phyloP scores from a whole-genome alignment of 1,140 invertebrate genomes.

The Cotesia glomerata region DNA sequence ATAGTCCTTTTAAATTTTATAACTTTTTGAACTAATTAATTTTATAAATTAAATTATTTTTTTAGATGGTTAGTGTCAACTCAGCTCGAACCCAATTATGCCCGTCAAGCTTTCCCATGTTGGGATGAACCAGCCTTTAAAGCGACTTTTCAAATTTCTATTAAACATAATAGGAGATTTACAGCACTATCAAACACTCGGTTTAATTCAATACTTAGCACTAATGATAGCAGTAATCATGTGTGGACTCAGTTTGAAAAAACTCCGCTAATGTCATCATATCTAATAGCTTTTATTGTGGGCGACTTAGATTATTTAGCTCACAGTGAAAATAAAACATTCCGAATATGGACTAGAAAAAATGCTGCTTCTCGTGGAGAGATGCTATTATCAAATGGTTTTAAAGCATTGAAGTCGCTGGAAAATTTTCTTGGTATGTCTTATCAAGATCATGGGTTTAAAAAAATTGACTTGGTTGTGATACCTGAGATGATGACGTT shows the following conservation, averaged over 20 bases:
- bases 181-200: slow-evolving; percentile 62
- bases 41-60: slow-evolving; percentile 16
- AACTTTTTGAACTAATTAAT: no score
- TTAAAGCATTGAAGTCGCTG: slow-evolving; percentile 46
- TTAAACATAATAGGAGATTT: slow-evolving; percentile 57
- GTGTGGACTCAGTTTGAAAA: slow-evolving; percentile 25
- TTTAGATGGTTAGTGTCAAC: slow-evolving; percentile 62
- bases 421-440: slow-evolving; percentile 37
- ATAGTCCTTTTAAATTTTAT: no score
- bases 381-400: slow-evolving; percentile 49
- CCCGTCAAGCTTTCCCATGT: slow-evolving; percentile 74
- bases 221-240: not conserved
- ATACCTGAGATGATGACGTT: slow-evolving; percentile 80
- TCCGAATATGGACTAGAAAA: slow-evolving; percentile 61
- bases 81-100: slow-evolving; percentile 74
- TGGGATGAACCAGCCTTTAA: slow-evolving; percentile 75
- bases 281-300: slow-evolving; percentile 77
- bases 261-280: slow-evolving; percentile 72
- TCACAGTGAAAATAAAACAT: slow-evolving; percentile 22
- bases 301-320: slow-evolving; percentile 66
- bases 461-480: slow-evolving; percentile 70
- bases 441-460: slow-evolving; percentile 28
- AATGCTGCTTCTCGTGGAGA: slow-evolving; percentile 63
- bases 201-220: slow-evolving; percentile 8
- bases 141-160: slow-evolving; percentile 62